Evolutionary conservation across 2,113 vertebrate genomes (phyloP).

Genomic region (Neofelis nebulosa): DNA sequence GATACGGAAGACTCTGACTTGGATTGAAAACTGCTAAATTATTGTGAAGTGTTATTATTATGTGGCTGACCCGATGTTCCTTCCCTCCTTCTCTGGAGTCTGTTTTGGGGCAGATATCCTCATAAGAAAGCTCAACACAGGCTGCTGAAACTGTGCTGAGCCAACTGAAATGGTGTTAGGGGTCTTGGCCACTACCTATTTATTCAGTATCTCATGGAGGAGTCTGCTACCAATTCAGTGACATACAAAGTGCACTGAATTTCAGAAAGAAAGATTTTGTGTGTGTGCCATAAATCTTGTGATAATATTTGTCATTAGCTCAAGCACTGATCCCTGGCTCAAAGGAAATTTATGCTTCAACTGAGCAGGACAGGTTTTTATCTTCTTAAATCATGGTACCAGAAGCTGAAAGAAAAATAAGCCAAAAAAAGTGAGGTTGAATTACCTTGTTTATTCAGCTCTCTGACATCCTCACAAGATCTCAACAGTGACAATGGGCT

Average conservation of each 20-base stretch:
- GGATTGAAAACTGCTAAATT: not conserved
- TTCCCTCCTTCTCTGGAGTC: not conserved
- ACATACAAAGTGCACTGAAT: not conserved
- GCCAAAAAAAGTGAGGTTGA: not conserved
- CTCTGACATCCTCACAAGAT: not conserved
- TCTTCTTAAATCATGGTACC: slow-evolving; percentile 53
- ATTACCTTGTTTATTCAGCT: not conserved
- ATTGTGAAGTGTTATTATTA: not conserved
- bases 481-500: not conserved
- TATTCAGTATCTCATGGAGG: not conserved
- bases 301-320: slow-evolving; percentile 67
- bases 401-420: slow-evolving; percentile 40
- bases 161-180: not conserved
- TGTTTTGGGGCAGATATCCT: not conserved
- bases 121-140: not conserved
- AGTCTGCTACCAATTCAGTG: slow-evolving; percentile 36
- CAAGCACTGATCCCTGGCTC: slow-evolving; percentile 27
- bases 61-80: not conserved
- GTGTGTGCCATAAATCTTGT: slow-evolving; percentile 41
- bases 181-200: not conserved
- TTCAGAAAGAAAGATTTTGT: slow-evolving; percentile 41
- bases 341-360: slow-evolving; percentile 65
- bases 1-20: not conserved
- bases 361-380: slow-evolving; percentile 39
- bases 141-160: not conserved